phyloP scores from a whole-genome alignment of 2,888 invertebrate genomes.

The Catocala nupta region DNA sequence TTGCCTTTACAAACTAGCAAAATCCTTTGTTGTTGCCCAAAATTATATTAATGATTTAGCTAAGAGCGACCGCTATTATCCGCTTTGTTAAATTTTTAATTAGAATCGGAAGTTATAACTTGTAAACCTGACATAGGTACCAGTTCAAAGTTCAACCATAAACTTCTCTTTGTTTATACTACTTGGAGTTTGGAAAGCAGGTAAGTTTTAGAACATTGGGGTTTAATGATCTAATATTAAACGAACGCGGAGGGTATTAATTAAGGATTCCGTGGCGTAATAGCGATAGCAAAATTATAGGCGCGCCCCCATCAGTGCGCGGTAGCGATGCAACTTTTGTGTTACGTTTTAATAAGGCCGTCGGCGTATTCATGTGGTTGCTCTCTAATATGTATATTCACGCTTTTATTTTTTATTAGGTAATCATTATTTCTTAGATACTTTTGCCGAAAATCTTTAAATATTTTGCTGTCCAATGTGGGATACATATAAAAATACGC shows the following conservation, averaged over 20 bases:
- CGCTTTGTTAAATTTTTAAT: conserved; percentile 83
- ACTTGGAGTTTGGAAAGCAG: conserved; percentile 81
- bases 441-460: no score
- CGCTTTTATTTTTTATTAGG: no score
- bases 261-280: conserved; percentile 81
- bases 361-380: conserved; percentile 24
- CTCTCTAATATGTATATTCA: no score
- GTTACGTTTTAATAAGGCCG: conserved; percentile 49
- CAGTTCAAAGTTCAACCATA: conserved; percentile 78
- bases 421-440: no score
- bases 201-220: conserved; percentile 86
- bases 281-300: conserved; percentile 75
- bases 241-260: conserved; percentile 84
- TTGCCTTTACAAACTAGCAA: conserved; percentile 12
- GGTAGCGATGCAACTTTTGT: conserved; percentile 49
- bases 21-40: conserved; percentile 39
- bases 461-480: no score
- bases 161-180: conserved; percentile 85
- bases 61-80: conserved; percentile 67
- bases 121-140: conserved; percentile 80
- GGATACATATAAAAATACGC: no score
- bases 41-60: conserved; percentile 62
- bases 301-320: conserved; percentile 47
- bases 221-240: conserved; percentile 87
- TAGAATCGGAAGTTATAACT: conserved; percentile 79